Percentiles rank a stretch among this genome's conserved stretches.
phyloP scores from a whole-genome alignment of 1,140 invertebrate genomes.

The Pseudachorutes palmiensis region DNA sequence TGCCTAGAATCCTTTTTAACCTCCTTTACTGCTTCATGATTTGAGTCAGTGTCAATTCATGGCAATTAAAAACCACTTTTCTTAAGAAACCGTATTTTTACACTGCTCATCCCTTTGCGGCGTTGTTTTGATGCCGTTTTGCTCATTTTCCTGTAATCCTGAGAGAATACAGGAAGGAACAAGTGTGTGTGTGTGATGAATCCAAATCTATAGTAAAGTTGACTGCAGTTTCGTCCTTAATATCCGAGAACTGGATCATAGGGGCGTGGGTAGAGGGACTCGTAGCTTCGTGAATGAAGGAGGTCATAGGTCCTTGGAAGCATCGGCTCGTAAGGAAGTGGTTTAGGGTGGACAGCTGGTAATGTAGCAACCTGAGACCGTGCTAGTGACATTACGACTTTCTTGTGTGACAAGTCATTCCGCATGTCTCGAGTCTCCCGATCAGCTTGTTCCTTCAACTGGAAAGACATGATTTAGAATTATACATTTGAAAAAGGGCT shows the following conservation, averaged over 20 bases:
- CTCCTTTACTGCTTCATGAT: not conserved
- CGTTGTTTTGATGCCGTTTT: no score
- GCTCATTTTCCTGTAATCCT: no score
- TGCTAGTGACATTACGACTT: constrained; percentile 46
- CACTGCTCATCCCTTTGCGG: no score
- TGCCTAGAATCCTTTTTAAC: no score
- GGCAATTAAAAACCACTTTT: not conserved
- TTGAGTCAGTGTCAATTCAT: not conserved
- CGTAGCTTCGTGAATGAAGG: constrained; percentile 7
- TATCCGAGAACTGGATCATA: constrained; percentile 1
- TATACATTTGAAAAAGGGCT: not conserved
- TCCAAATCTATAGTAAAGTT: not conserved
- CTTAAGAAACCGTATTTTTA: not conserved
- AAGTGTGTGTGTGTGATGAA: no score
- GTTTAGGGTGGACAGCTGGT: constrained; percentile 25
- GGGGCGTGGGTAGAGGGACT: not conserved
- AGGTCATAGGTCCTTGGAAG: constrained; percentile 10
- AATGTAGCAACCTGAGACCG: constrained; percentile 37
- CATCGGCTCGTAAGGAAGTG: not conserved
- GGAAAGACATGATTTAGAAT: constrained; percentile 33
- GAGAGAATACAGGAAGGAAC: no score
- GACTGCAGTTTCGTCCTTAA: not conserved
- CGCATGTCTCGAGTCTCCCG: constrained; percentile 45
- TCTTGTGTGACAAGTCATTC: constrained; percentile 48
- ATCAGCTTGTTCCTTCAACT: constrained; percentile 49